These are phyloP conservation scores for Oceanodroma leucorhoa DNA, from an alignment of 2,797 vertebrate genomes.

Conservation along the genomic window DNA sequence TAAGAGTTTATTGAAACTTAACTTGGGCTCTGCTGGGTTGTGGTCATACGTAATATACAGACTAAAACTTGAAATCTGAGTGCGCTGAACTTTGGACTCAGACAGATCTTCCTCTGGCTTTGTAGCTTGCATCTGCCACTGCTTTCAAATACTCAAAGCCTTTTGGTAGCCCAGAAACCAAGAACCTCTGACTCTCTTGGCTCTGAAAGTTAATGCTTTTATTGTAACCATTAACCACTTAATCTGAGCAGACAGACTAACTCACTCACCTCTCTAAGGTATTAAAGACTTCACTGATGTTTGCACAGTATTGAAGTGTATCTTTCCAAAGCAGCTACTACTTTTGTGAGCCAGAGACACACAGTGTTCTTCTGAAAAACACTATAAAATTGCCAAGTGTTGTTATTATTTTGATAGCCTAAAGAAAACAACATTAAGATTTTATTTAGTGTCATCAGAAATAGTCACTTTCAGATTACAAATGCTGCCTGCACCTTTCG, in stretches of 20 bases:
- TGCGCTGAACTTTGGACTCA: neutral
- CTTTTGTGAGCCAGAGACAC: neutral
- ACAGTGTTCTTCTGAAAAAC: neutral
- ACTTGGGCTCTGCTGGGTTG: neutral
- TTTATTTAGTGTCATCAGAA: neutral
- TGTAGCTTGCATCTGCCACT: neutral
- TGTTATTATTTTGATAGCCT: neutral
- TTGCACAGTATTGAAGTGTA: neutral
- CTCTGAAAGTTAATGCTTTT: neutral
- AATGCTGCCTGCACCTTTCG: neutral
- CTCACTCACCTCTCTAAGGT: neutral
- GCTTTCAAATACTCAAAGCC: neutral
- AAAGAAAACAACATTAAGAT: neutral
- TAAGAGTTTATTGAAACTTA: neutral
- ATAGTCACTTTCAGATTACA: neutral
- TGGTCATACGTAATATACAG: accelerated
- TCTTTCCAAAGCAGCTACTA: neutral
- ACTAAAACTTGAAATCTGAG: neutral
- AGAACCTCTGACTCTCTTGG: neutral
- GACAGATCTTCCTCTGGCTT: neutral
- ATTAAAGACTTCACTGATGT: neutral
- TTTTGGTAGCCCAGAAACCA: neutral
- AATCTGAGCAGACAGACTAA: neutral
- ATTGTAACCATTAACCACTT: neutral
- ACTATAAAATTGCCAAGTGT: neutral